Conservation (phyloP, 2,888 invertebrate species). For the Limenitis camilla region DNA sequence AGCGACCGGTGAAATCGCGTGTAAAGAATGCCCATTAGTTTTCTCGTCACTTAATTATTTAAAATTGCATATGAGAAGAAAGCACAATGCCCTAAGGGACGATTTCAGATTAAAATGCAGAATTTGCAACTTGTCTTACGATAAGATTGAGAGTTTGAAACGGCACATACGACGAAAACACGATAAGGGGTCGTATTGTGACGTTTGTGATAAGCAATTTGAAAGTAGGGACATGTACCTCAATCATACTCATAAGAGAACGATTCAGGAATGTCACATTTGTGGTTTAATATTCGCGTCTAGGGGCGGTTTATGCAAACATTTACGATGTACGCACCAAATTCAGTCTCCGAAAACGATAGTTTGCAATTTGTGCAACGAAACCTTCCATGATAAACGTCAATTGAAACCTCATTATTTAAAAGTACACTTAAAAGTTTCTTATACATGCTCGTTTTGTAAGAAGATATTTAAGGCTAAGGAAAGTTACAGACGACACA, state of each 20-base stretch:
- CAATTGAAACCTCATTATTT: constrained; percentile 56
- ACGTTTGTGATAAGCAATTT: constrained; percentile 58
- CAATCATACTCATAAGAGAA: constrained; percentile 53
- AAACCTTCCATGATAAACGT: constrained; percentile 55
- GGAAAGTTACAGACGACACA: constrained; percentile 57
- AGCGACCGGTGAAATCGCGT: constrained; percentile 54
- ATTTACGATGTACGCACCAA: constrained; percentile 58
- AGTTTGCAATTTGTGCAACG: constrained; percentile 55
- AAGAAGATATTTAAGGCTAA: constrained; percentile 56
- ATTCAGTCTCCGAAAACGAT: constrained; percentile 50
- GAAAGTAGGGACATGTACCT: constrained; percentile 48
- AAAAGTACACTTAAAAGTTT: constrained; percentile 58
- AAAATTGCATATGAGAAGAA: constrained; percentile 61
- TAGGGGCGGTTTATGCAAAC: constrained; percentile 55
- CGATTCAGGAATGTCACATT: constrained; percentile 51
- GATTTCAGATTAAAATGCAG: constrained; percentile 59
- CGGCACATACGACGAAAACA: constrained; percentile 61
- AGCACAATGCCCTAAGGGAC: constrained; percentile 56
- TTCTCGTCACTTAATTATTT: constrained; percentile 57
- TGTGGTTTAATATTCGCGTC: constrained; percentile 61
- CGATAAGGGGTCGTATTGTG: constrained; percentile 49
- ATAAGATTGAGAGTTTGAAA: constrained; percentile 64
- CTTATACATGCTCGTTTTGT: constrained; percentile 55
- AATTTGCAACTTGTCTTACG: constrained; percentile 61
- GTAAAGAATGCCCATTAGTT: constrained; percentile 55